Evolutionary conservation across 2,113 vertebrate genomes (phyloP), one percentile per base, ranked within the genome.

Genomic region (Pholis gunnellus): DNA sequence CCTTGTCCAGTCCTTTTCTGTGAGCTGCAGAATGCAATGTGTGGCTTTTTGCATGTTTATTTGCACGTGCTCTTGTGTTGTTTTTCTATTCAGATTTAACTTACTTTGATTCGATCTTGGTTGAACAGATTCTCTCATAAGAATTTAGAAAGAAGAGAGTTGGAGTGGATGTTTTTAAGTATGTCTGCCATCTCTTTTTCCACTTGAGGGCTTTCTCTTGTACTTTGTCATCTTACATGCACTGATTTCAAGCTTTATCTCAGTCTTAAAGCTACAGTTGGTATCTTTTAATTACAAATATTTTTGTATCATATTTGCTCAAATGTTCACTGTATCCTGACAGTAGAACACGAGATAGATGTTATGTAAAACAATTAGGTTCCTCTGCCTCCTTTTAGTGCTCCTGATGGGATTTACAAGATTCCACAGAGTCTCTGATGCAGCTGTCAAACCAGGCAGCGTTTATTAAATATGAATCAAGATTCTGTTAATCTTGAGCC

Each of bases 21-120:
- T 56, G 54, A 64, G 18, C 79, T 83, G 64, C 57, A 71, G 66
- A 78, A 67, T 40, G 25, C 60, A 68, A 81, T 50, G 63, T 86
- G 40, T 78, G 77, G 25, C 63, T 79, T 54, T 70, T 78, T 89
- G 84, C 85, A 75, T 81, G 74, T 71, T 72, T 81, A 10, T 27
- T 54, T 88, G 90, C 81, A 82, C 86, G 90, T 72, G 50, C 52
- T 57, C 3, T 61, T 57, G 1, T 79, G 64, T 2, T 56, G 27
- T 54, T 22, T 86, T n/a, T 59, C 52, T 81, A 36, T 6, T 71
- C 7, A 27, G 13, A 59, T 66, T 73, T 36, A 38, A 2, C 9
- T 78, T 25, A 22, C 46, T 57, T 8, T 66, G 40, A 70, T 54
- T 13, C 36, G 63, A 6, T 86, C 63, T 69, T 60, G 25, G 46